phyloP scores from a whole-genome alignment of 2,113 vertebrate species.

The Burhinus oedicnemus region DNA sequence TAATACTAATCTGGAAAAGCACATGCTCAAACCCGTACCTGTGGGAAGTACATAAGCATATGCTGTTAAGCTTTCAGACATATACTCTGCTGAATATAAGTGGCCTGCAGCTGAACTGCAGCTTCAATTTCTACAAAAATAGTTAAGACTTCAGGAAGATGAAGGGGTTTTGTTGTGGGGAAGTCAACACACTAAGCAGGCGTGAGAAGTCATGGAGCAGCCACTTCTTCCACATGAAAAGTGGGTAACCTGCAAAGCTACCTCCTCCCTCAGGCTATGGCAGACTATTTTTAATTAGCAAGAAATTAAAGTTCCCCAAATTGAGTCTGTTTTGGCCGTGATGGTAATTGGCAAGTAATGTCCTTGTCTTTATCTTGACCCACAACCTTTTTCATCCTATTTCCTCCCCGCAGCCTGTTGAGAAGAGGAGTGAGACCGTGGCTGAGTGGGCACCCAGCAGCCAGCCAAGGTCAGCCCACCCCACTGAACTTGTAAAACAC shows the following conservation, averaged over 20 bases:
- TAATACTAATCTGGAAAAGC: background rate
- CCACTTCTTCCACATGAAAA: background rate
- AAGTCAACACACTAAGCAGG: background rate
- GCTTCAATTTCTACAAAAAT: background rate
- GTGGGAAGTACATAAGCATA: background rate
- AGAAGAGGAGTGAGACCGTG: accelerated
- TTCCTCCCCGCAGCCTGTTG: background rate
- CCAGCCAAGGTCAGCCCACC: background rate
- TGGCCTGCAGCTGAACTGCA: background rate
- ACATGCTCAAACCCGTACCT: background rate
- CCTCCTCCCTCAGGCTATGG: background rate
- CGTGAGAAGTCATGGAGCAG: background rate
- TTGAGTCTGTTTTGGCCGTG: background rate
- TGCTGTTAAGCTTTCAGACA: background rate
- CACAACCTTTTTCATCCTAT: accelerated
- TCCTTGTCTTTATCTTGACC: background rate
- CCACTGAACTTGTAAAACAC: background rate
- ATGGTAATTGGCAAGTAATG: background rate
- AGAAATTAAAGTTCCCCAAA: background rate
- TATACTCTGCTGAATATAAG: background rate
- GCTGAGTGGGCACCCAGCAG: background rate
- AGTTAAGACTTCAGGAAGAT: background rate
- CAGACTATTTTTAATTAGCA: background rate
- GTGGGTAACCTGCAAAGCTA: background rate
- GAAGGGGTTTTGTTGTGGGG: background rate